Evolutionary conservation across 1,140 invertebrate genomes (phyloP).

Genomic region (Scaptomyza pallida): DNA sequence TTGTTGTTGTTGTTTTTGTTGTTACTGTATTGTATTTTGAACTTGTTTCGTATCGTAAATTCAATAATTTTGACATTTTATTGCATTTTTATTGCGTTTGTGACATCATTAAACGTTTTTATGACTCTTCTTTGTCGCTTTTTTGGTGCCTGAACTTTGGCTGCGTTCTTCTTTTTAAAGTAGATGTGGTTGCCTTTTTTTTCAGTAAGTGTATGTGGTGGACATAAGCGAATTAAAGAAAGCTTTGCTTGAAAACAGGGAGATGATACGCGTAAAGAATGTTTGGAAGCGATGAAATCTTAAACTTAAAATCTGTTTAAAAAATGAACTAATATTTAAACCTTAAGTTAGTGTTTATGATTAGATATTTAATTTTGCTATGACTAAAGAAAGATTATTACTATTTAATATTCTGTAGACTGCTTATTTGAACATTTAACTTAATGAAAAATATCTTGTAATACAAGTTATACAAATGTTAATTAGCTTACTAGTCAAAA

Average conservation of each 20-base stretch:
- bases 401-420: too few relatives aligned
- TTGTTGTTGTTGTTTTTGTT: constrained; percentile 51
- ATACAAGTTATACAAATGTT: too few relatives aligned
- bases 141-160: constrained; percentile 68
- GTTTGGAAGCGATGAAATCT: too few relatives aligned
- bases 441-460: too few relatives aligned
- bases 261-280: too few relatives aligned
- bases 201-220: not conserved
- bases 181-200: constrained; percentile 13
- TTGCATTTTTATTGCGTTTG: constrained; percentile 83
- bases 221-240: constrained; percentile 7
- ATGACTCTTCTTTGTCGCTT: constrained; percentile 80
- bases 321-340: too few relatives aligned
- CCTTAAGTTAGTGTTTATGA: too few relatives aligned
- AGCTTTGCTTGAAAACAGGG: not conserved
- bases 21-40: constrained; percentile 58
- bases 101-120: constrained; percentile 84
- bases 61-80: constrained; percentile 84
- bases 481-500: too few relatives aligned
- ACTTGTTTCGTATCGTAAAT: constrained; percentile 84
- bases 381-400: too few relatives aligned
- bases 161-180: constrained; percentile 40
- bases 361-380: too few relatives aligned
- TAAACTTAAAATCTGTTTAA: too few relatives aligned
- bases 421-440: too few relatives aligned